Base-by-base conservation (phyloP, 1,140 invertebrate species). In the Anadara kagoshimensis region DNA sequence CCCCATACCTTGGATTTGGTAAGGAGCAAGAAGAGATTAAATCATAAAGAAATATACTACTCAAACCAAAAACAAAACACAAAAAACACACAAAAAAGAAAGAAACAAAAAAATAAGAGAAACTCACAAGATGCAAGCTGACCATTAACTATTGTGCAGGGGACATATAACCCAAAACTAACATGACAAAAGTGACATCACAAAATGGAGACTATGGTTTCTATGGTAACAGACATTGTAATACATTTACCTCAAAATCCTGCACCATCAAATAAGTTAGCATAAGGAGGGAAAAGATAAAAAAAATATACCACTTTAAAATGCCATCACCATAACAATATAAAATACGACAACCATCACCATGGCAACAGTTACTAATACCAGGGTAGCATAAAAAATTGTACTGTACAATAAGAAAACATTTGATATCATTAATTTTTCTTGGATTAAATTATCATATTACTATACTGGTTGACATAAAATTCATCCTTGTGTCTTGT, bases 191-290 rank as follows among this genome's bases (percentile, higher is more conserved):
- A 36, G 29, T 36, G 29, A 36, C 29, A 36, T 36, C 7, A 36
- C 29, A 36, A 36, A 36, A 36, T 36, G 29, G 29, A 36, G 29
- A 36, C 29, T 36, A 36, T 36, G 29, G 29, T 36, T 36, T 36
- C 29, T 36, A 36, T 36, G 29, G 29, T 36, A 36, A 36, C 29
- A 58, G 49, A 12, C 29, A 58, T 54, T 24, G 53, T 43, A 61
- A 36, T 67, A 79, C 76, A 74, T 64, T 80, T 82, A 84, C 82
- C 82, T 82, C 80, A 79, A 80, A 81, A 54, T 84, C 82, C 80
- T 82, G 78, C 63, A 75, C 69, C 73, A 75, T 59, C 72, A 77
- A 74, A 72, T 73, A 63, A 72, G 69, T 73, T 70, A 75, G 70
- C 71, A 73, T 67, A 78, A 76, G 77, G 72, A 73, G 75, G 62